Base-by-base conservation (phyloP, 2,888 invertebrate species). In the Oxytorus armatus region DNA sequence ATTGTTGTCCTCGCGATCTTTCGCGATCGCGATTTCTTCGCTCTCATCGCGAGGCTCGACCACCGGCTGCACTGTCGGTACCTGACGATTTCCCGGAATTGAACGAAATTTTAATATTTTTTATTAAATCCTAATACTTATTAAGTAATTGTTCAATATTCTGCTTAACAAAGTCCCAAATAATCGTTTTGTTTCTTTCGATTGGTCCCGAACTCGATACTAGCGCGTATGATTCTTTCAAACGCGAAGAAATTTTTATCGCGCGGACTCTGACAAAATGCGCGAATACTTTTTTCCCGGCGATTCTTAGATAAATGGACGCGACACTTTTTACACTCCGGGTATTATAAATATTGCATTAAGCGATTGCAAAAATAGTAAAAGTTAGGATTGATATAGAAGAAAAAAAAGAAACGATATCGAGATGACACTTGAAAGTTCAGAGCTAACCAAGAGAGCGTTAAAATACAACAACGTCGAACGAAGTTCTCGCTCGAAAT, bases 1-100 rank as follows among this genome's bases (percentile, higher is more conserved):
- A 11, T 44, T 21, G 33, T 36, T 29, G 3, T 57, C 25, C 36
- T 63, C 16, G 7, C 29, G 16, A 25, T 14, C 55, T 47, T 72
- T 49, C 14, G 51, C 7, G 36, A 42, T 39, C 53, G 66, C 18
- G 72, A 51, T 53, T 21, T 68, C 36, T 55, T 68, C 29, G n/a
- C 39, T 68, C 53, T 63, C 73, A 63, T 77, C 49, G 33, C 63
- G 18, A 68, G 69, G 21, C 68, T 73, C 77, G 55, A 42, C 14
- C 14, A 21, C n/a, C 25, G 49, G 63, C 47, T 63, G 68, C 80
- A 73, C 68, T 39, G 21, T 63, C 18, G 76, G 10, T 25, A 49
- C 59, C 79, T 79, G 57, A 7, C 36, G 10, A 8, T 5, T n/a
- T 16, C 18, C 21, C 36, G 18, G 16, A 23, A 61, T 39, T 36